Evolutionary conservation across 2,888 invertebrate genomes (phyloP).

Genomic region (Polylopha cassiicola): DNA sequence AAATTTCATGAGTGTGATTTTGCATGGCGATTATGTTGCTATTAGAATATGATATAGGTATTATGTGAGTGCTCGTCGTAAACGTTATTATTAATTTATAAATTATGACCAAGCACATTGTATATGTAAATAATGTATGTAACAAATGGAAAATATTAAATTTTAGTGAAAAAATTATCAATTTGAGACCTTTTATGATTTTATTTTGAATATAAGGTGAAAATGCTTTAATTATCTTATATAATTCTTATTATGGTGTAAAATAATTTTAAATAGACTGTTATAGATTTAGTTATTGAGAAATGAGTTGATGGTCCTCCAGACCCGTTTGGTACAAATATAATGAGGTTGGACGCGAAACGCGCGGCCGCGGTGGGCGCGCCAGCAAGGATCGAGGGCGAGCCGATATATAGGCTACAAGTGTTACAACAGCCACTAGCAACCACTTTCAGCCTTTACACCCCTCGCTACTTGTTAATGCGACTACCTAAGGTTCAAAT

Average conservation of each 20-base stretch:
- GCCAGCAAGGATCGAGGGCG: too few relatives aligned
- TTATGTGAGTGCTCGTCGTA: slow-evolving; percentile 57
- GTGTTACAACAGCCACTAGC: too few relatives aligned
- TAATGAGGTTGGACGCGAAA: slow-evolving; percentile 31
- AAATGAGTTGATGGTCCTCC: slow-evolving; percentile 51
- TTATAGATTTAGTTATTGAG: slow-evolving; percentile 72
- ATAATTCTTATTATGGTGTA: slow-evolving; percentile 70
- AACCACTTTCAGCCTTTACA: too few relatives aligned
- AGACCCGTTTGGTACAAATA: slow-evolving; percentile 30
- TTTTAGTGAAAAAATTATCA: slow-evolving; percentile 59
- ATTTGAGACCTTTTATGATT: slow-evolving; percentile 68
- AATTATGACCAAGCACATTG: slow-evolving; percentile 55
- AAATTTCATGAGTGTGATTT: slow-evolving; percentile 70
- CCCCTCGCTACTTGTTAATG: too few relatives aligned
- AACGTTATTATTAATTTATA: slow-evolving; percentile 63
- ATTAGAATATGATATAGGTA: slow-evolving; percentile 54
- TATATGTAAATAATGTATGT: slow-evolving; percentile 68
- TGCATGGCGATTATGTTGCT: slow-evolving; percentile 72
- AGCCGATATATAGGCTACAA: too few relatives aligned
- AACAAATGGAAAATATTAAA: slow-evolving; percentile 48
- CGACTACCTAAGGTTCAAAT: too few relatives aligned
- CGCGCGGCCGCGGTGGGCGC: too few relatives aligned
- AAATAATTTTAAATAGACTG: slow-evolving; percentile 77
- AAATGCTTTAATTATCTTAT: slow-evolving; percentile 77
- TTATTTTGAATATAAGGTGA: slow-evolving; percentile 74